Percentiles rank a stretch among this genome's conserved stretches.
phyloP scores from a whole-genome alignment of 2,113 vertebrate species.

The Terrapene triunguis region DNA sequence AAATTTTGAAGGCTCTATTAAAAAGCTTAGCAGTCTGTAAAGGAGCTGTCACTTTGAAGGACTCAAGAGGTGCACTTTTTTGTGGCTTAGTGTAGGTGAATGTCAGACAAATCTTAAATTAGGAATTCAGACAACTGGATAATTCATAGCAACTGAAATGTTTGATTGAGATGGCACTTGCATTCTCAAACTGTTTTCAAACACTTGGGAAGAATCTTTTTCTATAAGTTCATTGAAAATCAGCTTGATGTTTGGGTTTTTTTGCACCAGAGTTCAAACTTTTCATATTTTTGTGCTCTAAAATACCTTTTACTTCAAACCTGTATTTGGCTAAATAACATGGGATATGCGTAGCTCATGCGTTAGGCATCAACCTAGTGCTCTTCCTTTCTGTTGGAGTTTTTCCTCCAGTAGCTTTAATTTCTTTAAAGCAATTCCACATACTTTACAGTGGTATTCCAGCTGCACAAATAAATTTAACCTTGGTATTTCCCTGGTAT shows the following conservation, averaged over 20 bases:
- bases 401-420: background rate
- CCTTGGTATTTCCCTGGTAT: background rate
- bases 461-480: background rate
- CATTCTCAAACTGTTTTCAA: background rate
- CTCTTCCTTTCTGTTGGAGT: background rate
- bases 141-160: background rate
- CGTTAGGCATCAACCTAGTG: background rate
- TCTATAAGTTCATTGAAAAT: background rate
- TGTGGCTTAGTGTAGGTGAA: background rate
- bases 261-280: background rate
- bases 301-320: background rate
- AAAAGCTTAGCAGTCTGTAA: background rate
- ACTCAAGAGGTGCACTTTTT: background rate
- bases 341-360: background rate
- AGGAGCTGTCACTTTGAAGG: background rate
- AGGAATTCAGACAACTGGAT: background rate
- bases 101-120: background rate
- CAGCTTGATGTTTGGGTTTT: background rate
- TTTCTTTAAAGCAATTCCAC: background rate
- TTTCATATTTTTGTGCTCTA: background rate
- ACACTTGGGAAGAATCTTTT: background rate
- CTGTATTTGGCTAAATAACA: background rate
- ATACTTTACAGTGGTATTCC: background rate
- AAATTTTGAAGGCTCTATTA: background rate
- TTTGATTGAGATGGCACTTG: background rate